Conservation (phyloP, 2,888 invertebrate species). For the Tyria jacobaeae region DNA sequence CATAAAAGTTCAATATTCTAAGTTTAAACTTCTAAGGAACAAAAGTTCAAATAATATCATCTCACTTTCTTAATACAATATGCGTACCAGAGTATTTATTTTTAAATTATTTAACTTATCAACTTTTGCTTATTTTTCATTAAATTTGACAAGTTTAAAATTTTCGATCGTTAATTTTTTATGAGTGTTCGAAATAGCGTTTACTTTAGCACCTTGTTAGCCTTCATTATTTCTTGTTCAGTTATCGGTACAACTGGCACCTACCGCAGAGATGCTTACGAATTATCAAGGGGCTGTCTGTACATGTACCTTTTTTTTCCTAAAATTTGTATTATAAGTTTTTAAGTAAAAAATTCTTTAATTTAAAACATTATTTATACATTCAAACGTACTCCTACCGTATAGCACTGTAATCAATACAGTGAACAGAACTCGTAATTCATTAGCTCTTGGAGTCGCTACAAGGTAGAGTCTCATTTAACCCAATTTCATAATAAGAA, state of each 20-base stretch:
- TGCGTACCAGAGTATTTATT: constrained; percentile 19
- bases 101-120: constrained; percentile 38
- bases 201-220: constrained; percentile 81
- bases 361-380: no score
- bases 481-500: no score
- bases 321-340: no score
- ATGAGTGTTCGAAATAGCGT: constrained; percentile 73
- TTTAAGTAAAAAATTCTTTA: background rate
- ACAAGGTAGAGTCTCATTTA: no score
- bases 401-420: background rate
- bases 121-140: constrained; percentile 49
- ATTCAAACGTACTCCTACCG: no score
- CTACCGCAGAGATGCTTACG: constrained; percentile 72
- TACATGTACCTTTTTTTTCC: background rate
- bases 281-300: constrained; percentile 26
- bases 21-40: background rate
- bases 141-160: constrained; percentile 62
- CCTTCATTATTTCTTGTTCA: constrained; percentile 70
- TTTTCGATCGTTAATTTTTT: constrained; percentile 70
- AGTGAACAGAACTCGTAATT: no score
- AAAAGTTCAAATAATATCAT: background rate
- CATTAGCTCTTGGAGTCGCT: no score
- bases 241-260: constrained; percentile 63
- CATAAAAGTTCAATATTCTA: no score
- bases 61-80: background rate